Conservation (phyloP, 2,797 vertebrate genomes). For the Brachymystax lenok region DNA sequence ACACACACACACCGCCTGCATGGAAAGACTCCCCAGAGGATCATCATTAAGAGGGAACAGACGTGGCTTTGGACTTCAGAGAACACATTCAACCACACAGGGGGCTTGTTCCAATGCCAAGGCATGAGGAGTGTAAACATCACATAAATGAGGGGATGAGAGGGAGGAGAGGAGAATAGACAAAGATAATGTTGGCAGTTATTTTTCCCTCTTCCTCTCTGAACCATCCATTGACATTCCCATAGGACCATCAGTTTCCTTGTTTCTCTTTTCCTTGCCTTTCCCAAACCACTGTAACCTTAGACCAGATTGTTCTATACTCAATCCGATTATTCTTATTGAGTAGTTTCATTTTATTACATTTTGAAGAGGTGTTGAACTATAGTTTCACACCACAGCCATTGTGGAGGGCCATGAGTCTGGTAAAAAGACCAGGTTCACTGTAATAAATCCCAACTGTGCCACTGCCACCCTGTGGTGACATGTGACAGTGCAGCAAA, state of each 20-base stretch:
- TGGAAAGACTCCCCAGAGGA: constrained; percentile 20
- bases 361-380: background rate
- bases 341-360: background rate
- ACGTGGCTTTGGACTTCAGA: background rate
- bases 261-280: background rate
- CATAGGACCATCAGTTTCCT: background rate
- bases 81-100: background rate
- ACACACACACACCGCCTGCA: constrained; percentile 7
- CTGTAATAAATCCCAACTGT: constrained; percentile 26
- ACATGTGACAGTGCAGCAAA: constrained; percentile 27
- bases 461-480: constrained; percentile 58
- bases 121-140: background rate
- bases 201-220: background rate
- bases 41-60: constrained; percentile 5
- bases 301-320: background rate
- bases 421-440: background rate
- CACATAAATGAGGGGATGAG: background rate
- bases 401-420: background rate
- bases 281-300: background rate
- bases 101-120: background rate
- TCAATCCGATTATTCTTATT: background rate
- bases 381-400: background rate
- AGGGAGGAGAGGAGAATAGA: background rate
- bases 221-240: background rate
- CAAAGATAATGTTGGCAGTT: background rate